Evolutionary conservation across 2,888 invertebrate genomes (phyloP), one percentile per base, ranked within the genome.

Genomic region (Microchrysa polita): DNA sequence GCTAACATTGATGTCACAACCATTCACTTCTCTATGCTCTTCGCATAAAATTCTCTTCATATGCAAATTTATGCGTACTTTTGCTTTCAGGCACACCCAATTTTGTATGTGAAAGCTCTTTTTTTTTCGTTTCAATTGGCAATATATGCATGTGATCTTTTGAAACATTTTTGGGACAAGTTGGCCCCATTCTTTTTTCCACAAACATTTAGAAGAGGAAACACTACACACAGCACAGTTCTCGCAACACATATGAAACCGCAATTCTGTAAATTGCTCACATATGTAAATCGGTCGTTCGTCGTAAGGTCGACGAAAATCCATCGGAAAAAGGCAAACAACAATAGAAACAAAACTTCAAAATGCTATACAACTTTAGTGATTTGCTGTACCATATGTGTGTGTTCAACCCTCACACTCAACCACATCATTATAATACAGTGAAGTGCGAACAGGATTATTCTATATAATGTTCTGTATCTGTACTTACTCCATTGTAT

Each of bases 201-300:
- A n/a, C n/a, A n/a, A n/a, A n/a, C n/a, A n/a, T n/a, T n/a, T n/a
- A n/a, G n/a, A 14, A n/a, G n/a, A n/a, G n/a, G 61, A 23, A 16
- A 61, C 12, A n/a, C n/a, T n/a, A n/a, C n/a, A n/a, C n/a, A n/a
- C n/a, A n/a, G 40, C 16, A 67, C 67, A 27, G 67, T 67, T 67
- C 53, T n/a, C n/a, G n/a, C 67, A 67, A 34, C 22, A 23, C 52
- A 18, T n/a, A n/a, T 52, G 16, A 23, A 23, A 27, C 67, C 67
- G 52, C 67, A 67, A 67, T 67, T 67, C 53, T 44, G 67, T 23
- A 53, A 44, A 65, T 65, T 65, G 65, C 44, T 65, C 67, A 67
- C 67, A 67, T 53, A 67, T 67, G 53, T 34, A 48, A 67, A 44
- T 44, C n/a, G 52, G n/a, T n/a, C n/a, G n/a, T 65, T 44, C 42